phyloP scores from a whole-genome alignment of 2,888 invertebrate genomes.

The Callyntrura sp. region DNA sequence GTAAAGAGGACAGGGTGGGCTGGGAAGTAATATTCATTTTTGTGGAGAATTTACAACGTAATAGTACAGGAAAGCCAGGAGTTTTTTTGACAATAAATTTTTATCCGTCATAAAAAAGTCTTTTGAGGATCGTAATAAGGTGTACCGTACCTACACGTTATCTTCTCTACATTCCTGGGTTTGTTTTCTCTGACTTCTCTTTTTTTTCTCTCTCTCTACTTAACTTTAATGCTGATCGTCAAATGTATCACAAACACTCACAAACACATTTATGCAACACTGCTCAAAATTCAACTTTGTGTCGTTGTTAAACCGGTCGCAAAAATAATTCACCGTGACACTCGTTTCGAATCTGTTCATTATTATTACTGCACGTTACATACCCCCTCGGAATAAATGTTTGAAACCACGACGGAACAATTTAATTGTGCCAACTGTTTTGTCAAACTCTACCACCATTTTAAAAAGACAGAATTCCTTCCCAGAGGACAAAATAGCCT shows the following conservation, averaged over 20 bases:
- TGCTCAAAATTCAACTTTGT: neutral
- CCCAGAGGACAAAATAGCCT: neutral
- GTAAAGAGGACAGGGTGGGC: neutral
- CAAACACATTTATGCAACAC: no score
- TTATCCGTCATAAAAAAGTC: constrained; percentile 45
- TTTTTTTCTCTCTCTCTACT: neutral
- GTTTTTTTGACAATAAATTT: constrained; percentile 32
- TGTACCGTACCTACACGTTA: neutral
- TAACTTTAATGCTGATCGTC: neutral
- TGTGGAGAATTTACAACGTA: constrained; percentile 16
- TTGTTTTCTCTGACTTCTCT: neutral
- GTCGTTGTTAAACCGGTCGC: neutral
- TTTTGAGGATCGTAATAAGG: no score
- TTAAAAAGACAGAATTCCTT: neutral
- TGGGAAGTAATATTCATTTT: neutral
- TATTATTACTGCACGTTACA: no score
- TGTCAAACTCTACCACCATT: neutral
- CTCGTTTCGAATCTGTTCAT: no score
- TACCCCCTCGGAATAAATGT: no score
- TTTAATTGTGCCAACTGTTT: neutral
- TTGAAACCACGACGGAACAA: no score
- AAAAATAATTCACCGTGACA: neutral
- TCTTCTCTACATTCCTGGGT: constrained; percentile 17
- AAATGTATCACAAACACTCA: no score
- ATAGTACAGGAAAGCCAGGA: neutral